These are phyloP conservation scores for Camponotus fellah DNA, from an alignment of 2,888 invertebrate species.

Conservation along the genomic window DNA sequence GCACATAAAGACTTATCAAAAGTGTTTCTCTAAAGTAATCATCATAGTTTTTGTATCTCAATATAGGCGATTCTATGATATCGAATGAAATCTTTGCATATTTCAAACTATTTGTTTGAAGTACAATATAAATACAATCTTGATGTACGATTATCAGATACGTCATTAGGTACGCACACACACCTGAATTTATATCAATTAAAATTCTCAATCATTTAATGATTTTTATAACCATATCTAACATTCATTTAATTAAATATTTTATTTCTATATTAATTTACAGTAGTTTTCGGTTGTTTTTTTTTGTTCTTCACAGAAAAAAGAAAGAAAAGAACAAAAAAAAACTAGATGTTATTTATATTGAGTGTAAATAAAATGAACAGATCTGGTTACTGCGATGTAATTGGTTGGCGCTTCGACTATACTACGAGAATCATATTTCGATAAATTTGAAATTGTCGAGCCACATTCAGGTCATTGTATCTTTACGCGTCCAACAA, in stretches of 20 bases:
- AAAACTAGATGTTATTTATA: neutral
- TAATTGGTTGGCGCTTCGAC: slow-evolving; percentile 1
- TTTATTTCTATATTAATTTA: neutral
- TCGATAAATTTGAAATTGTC: neutral
- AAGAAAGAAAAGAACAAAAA: too few species aligned
- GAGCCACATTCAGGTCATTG: neutral
- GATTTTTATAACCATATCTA: neutral
- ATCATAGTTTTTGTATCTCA: too few species aligned
- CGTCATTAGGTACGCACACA: neutral
- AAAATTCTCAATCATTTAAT: neutral
- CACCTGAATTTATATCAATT: neutral
- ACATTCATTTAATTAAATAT: neutral
- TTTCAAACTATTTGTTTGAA: neutral
- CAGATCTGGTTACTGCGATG: neutral
- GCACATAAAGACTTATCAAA: neutral
- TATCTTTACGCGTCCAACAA: neutral
- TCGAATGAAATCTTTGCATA: neutral
- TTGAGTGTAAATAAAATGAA: neutral
- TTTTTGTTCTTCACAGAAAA: neutral
- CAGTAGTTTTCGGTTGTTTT: neutral
- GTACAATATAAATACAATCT: neutral
- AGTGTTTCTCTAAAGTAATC: neutral
- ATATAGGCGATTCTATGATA: too few species aligned
- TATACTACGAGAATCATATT: neutral
- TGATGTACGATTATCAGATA: neutral